Evolutionary conservation across 2,113 vertebrate species (phyloP), one percentile per base, ranked within the genome.

Genomic region (Lontra canadensis): DNA sequence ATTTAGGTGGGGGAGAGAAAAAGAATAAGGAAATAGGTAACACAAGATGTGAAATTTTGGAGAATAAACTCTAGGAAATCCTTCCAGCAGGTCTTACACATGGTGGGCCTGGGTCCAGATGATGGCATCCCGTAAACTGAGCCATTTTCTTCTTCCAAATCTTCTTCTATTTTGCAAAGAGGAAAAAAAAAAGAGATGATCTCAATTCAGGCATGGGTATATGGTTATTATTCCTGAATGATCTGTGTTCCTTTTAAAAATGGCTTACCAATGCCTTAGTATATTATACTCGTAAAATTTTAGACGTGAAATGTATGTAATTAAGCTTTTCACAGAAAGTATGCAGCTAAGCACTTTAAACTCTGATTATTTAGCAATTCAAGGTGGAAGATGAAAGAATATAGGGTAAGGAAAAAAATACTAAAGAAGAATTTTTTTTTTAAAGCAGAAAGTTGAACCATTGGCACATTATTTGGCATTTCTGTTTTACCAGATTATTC

Each of bases 161-260:
- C 39, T 79, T 89, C 39, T 92, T n/a, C 23, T 84, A 9, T 78
- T 97, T 94, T 88, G 3, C 61, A 73, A 93, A 73, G 39, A 49
- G 14, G 92, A 21, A 92, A 26, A 84, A 61, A 65, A 61, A 65
- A 57, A 67, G 42, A 52, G 11, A 81, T 83, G 25, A 42, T 18
- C 61, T 93, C 34, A 36, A 9, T 59, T 78, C 31, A 82, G 34
- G 3, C 34, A 55, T 92, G 61, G 6, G 12, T 57, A 26, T 89
- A 15, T 11, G 42, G 17, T 67, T 81, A 65, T 65, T 36, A 44
- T 82, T 95, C 36, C 81, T 42, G 15, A 86, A 73, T 74, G 7
- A 85, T 83, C n/a, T 52, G 3, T 82, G 29, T 74, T 92, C 42
- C 76, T 95, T 96, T 96, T 49, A 36, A 94, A 95, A 89, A 59